phyloP scores from a whole-genome alignment of 2,888 invertebrate genomes.

The Archaeoteleia sp. region DNA sequence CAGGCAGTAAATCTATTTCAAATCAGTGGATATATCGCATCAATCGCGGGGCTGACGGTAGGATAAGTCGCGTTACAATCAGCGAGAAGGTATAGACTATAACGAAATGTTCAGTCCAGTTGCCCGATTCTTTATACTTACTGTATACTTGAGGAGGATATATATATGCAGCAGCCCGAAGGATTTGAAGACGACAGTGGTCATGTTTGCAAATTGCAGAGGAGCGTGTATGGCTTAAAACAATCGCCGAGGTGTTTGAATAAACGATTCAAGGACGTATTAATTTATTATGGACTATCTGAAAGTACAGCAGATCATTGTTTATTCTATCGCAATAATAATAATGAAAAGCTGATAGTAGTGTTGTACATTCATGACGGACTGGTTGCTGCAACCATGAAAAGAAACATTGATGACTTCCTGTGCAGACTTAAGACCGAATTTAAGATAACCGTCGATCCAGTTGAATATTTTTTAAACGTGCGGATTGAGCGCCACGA shows the following conservation, averaged over 20 bases:
- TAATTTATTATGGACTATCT: slow-evolving; percentile 5
- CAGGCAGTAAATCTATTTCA: slow-evolving; percentile 16
- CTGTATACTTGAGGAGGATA: slow-evolving; percentile 43
- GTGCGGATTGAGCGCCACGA: slow-evolving; percentile 27
- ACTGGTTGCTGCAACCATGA: slow-evolving; percentile 22
- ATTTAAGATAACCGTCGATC: slow-evolving; percentile 25
- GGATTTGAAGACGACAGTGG: slow-evolving; percentile 22
- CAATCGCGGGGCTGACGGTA: slow-evolving; percentile 15
- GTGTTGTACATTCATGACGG: slow-evolving; percentile 38
- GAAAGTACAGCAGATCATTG: slow-evolving; percentile 30
- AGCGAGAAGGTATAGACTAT: slow-evolving; percentile 56
- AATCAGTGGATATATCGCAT: slow-evolving; percentile 26
- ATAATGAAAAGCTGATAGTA: slow-evolving; percentile 14
- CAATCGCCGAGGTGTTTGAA: slow-evolving; percentile 41
- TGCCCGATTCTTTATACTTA: slow-evolving; percentile 12
- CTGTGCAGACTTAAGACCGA: slow-evolving; percentile 14
- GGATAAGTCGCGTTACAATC: slow-evolving; percentile 20
- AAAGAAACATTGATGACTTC: slow-evolving; percentile 10
- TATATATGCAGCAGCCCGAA: slow-evolving; percentile 46
- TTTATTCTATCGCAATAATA: slow-evolving; percentile 5
- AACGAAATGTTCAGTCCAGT: slow-evolving; percentile 58
- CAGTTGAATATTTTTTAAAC: slow-evolving; percentile 27
- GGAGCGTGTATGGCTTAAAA: slow-evolving; percentile 37
- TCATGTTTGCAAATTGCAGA: slow-evolving; percentile 28
- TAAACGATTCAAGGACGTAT: slow-evolving; percentile 19